Evolutionary conservation across 2,888 invertebrate species (phyloP).

Genomic region (Ennomos fuscantarius): DNA sequence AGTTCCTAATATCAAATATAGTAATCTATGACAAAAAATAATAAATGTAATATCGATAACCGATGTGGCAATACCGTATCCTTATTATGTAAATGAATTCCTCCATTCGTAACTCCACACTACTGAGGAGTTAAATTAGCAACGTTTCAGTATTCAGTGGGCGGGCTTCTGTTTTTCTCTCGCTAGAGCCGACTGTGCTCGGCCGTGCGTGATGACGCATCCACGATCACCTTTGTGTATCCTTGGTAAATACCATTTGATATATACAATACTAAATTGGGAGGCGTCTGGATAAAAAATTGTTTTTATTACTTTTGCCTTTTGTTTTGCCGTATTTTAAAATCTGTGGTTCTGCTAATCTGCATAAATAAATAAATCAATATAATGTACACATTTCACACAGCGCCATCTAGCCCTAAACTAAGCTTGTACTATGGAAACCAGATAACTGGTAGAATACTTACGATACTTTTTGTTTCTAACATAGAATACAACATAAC

Average conservation of each 20-base stretch:
- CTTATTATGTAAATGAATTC: neutral
- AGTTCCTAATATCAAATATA: too few relatives aligned
- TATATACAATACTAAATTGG: slow-evolving; percentile 29
- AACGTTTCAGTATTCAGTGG: slow-evolving; percentile 65
- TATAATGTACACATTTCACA: too few relatives aligned
- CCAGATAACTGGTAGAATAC: too few relatives aligned
- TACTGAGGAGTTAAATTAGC: slow-evolving; percentile 59
- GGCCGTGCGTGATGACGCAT: slow-evolving; percentile 49
- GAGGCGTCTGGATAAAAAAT: slow-evolving; percentile 2
- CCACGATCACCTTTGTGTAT: slow-evolving; percentile 28
- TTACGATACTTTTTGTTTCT: too few relatives aligned
- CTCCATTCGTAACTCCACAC: slow-evolving; percentile 18
- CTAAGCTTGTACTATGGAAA: too few relatives aligned
- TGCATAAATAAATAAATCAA: too few relatives aligned
- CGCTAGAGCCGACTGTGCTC: slow-evolving; percentile 43
- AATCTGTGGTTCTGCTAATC: too few relatives aligned
- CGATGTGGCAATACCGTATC: slow-evolving; percentile 20
- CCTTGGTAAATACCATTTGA: slow-evolving; percentile 35
- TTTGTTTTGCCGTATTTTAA: too few relatives aligned
- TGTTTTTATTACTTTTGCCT: neutral
- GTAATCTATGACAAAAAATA: slow-evolving; percentile 2
- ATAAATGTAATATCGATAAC: neutral
- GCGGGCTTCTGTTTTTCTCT: slow-evolving; percentile 68
- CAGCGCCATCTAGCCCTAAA: too few relatives aligned
- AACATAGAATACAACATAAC: too few relatives aligned